Base-by-base conservation (phyloP, 2,888 invertebrate species). In the Pandemis corylana region DNA sequence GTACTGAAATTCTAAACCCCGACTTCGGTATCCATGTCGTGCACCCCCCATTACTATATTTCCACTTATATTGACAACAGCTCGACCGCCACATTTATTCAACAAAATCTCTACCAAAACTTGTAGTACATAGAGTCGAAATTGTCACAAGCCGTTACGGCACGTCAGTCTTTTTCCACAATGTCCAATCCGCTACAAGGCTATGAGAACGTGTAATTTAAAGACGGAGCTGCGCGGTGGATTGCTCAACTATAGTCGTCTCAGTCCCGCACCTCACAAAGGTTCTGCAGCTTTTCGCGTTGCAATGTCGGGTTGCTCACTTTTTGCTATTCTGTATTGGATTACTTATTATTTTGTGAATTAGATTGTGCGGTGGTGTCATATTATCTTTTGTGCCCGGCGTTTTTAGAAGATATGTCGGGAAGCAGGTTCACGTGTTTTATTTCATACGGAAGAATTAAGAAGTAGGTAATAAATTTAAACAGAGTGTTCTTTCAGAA, bases 171-270 rank as follows among this genome's bases (percentile, higher is more conserved):
- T 64, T 85, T 92, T 79, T 79, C 71, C 13, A 59, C 76, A 83
- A 78, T 79, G 77, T 78, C 79, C 78, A 80, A 71, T 69, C 77
- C 79, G 84, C 87, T 90, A 90, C 93, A 93, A 94, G 94, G 94
- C 94, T 94, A 94, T 94, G 94, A 94, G 94, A 94, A 94, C 94
- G 91, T 94, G 90, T 94, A 94, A 94, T 94, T 94, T 93, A 90
- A 94, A 93, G 94, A 92, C 93, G 94, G 89, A 90, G 90, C 81
- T 87, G 87, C 67, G 86, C 77, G 78, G 82, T 80, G 77, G 78
- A 79, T 81, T 78, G 80, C 77, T 78, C 71, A 64, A 68, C 68
- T 92, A 87, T 82, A 81, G 67, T 78, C 76, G 82, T 93, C 94
- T 87, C 90, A 78, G 74, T 94, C 84, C 20, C 82, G 75, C 92